phyloP scores from a whole-genome alignment of 2,797 vertebrate species.

The Scolopax bukidnonensis region DNA sequence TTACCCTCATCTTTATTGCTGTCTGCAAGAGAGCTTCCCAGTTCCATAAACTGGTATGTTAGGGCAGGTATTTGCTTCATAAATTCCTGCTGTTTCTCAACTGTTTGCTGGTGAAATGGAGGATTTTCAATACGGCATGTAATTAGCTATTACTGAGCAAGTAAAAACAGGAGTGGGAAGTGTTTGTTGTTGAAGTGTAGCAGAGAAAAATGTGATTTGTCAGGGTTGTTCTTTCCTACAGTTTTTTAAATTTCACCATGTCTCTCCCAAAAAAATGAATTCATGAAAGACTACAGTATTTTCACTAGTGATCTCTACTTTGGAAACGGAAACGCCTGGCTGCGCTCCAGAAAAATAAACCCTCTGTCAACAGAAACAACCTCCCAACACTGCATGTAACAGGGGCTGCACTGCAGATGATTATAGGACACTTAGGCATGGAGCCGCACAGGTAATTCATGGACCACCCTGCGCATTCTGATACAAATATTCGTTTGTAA shows the following conservation, averaged over 20 bases:
- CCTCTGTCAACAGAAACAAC: neutral
- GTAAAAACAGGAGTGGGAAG: neutral
- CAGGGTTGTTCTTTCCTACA: constrained; percentile 24
- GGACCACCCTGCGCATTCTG: neutral
- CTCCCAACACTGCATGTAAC: neutral
- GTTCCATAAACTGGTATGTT: constrained; percentile 22
- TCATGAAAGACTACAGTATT: neutral
- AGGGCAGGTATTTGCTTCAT: constrained; percentile 33
- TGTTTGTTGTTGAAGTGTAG: neutral
- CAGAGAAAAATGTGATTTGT: constrained; percentile 38
- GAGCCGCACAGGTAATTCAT: neutral
- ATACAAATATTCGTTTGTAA: neutral
- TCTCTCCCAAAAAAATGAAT: neutral
- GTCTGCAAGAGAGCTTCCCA: constrained; percentile 31
- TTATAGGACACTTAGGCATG: neutral
- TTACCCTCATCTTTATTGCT: constrained; percentile 41
- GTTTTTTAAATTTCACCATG: constrained; percentile 36
- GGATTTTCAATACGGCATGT: neutral
- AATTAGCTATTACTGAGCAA: constrained; percentile 45
- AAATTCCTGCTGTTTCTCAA: constrained; percentile 47
- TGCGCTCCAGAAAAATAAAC: neutral
- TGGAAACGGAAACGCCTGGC: neutral
- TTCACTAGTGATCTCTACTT: neutral
- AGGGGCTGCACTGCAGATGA: neutral
- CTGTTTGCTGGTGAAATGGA: neutral